Evolutionary conservation across 1,140 invertebrate genomes (phyloP), one percentile per base, ranked within the genome.

Genomic region (Caenorhabditis briggsae): DNA sequence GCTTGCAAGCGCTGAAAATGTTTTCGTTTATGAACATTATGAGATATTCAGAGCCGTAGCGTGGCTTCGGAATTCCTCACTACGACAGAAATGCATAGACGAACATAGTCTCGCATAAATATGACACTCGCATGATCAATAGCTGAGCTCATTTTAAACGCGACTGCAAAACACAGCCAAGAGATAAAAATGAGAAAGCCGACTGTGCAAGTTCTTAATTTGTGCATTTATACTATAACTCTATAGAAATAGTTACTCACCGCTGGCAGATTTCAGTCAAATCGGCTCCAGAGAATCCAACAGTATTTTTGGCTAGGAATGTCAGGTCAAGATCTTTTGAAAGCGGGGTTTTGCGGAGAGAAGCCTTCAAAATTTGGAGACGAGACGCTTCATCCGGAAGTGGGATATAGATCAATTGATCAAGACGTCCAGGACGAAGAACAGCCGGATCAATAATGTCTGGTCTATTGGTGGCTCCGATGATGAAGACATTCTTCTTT

Each of bases 401-500:
- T 91, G 97, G 97, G 94, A 99, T 99, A 94, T 99, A 99, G 92
- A 99, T 99, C 65, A 99, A 94, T 93, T 99, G 97, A 95, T 99
- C 98, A 70, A 99, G 94, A 92, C 98, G 95, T 9, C 98, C 97
- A 58, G 98, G 97, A 93, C 98, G 95, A 65, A 99, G 94, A 93
- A 99, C 98, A 84, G 98, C 97, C 53, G 97, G 96, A 94, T 99
- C 98, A 93, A 99, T 99, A 90, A 99, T 99, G 92, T 99, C 97
- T 89, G 93, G 94, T 88, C 87, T 55, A 46, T 87, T 87, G n/a
- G 86, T 87, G 23, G 86, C 82, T 82, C 86, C 87, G 50, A 88
- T 99, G 88, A 99, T 99, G 92, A 99, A 99, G 5, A 99, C 97
- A 93, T 99, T 99, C 93, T 99, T 99, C 94, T 99, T 99, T 33